phyloP scores from a whole-genome alignment of 2,888 invertebrate genomes.

The Mystacides longicornis region DNA sequence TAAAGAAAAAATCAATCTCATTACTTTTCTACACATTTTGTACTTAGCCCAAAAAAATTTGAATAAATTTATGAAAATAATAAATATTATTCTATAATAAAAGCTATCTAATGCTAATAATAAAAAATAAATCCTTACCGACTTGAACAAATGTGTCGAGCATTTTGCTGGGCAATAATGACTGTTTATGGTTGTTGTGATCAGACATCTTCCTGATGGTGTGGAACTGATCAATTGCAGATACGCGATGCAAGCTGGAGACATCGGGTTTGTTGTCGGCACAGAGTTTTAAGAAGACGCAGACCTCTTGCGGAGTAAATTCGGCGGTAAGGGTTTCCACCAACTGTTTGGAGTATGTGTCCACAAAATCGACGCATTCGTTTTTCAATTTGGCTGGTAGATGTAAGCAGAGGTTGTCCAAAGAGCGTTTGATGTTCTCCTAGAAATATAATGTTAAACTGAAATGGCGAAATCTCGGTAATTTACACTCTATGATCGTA shows the following conservation, averaged over 20 bases:
- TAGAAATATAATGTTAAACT: too few species aligned
- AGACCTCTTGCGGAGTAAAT: conserved; percentile 68
- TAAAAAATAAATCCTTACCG: conserved; percentile 36
- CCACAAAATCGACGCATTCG: conserved; percentile 70
- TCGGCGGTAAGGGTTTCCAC: conserved; percentile 73
- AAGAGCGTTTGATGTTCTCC: conserved; percentile 60
- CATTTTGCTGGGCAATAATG: conserved; percentile 36
- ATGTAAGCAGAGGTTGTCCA: conserved; percentile 63
- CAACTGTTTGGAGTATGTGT: conserved; percentile 66
- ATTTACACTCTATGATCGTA: too few species aligned
- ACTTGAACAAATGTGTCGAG: conserved; percentile 38
- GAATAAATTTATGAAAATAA: neutral
- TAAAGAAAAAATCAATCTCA: too few species aligned
- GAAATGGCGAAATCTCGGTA: too few species aligned
- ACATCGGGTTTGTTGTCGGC: conserved; percentile 42
- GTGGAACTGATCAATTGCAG: conserved; percentile 37
- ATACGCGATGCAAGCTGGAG: conserved; percentile 27
- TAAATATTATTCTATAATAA: neutral
- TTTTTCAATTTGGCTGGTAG: conserved; percentile 54
- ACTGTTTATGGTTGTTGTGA: conserved; percentile 37
- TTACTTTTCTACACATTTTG: too few species aligned
- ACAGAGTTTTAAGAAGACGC: conserved; percentile 70
- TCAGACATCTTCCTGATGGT: conserved; percentile 39
- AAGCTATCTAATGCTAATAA: neutral
- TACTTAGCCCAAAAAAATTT: neutral